These are phyloP conservation scores for Lepidocolaptes lacrymiger DNA, from an alignment of 2,797 vertebrate genomes.

Conservation along the genomic window DNA sequence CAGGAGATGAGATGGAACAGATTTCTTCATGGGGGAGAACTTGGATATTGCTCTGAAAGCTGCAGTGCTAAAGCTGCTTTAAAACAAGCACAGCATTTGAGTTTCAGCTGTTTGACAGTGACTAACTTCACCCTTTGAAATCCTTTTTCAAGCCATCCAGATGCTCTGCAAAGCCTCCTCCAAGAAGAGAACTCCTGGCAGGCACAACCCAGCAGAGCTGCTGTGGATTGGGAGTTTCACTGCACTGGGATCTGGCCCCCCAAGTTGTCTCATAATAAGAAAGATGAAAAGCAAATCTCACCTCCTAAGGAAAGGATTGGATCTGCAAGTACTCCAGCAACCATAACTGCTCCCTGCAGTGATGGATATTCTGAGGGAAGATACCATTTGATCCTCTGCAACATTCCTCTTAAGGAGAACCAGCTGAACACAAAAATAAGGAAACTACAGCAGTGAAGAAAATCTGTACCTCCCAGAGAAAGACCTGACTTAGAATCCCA, in stretches of 20 bases:
- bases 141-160: neutral
- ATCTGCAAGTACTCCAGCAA: neutral
- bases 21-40: neutral
- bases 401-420: constrained; percentile 52
- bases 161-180: neutral
- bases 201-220: accelerated
- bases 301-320: neutral
- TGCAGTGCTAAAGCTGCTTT: neutral
- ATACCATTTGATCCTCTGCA: neutral
- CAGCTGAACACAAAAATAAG: constrained; percentile 72
- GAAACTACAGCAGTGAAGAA: constrained; percentile 79
- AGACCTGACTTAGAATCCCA: neutral
- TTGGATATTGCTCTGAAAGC: neutral
- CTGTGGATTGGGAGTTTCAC: accelerated
- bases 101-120: neutral
- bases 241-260: neutral
- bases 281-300: neutral
- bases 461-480: constrained; percentile 76
- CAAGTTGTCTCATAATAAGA: neutral
- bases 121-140: neutral
- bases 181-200: neutral
- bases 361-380: neutral
- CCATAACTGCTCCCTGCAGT: neutral
- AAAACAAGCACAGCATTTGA: neutral
- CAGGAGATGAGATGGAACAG: neutral